These are phyloP conservation scores for Actias luna DNA, from an alignment of 2,888 invertebrate species.

Conservation along the genomic window DNA sequence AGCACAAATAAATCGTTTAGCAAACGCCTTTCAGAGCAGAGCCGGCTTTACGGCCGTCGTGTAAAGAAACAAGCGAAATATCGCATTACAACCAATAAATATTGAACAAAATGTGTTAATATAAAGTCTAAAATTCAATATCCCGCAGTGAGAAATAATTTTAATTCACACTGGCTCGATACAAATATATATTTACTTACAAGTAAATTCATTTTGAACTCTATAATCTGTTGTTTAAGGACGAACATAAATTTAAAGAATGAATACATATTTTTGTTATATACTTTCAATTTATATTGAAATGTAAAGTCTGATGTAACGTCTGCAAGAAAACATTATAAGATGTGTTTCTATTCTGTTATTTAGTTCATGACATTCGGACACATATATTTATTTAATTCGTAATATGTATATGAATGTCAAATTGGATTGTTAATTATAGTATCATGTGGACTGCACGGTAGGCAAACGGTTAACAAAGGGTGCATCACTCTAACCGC, in stretches of 20 bases:
- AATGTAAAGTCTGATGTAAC: constrained; percentile 63
- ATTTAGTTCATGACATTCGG: constrained; percentile 23
- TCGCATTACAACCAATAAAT: constrained; percentile 58
- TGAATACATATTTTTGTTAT: not conserved
- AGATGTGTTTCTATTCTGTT: constrained; percentile 39
- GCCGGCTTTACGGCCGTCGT: not conserved
- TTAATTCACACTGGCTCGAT: constrained; percentile 51
- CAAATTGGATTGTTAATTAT: no score
- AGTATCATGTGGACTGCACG: no score
- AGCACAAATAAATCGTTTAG: not conserved
- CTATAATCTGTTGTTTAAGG: constrained; percentile 24
- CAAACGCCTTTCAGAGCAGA: not conserved
- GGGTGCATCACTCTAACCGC: no score
- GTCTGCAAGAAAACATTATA: constrained; percentile 55
- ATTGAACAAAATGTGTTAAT: constrained; percentile 43
- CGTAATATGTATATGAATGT: no score
- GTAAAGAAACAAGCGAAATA: constrained; percentile 28
- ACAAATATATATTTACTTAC: constrained; percentile 22
- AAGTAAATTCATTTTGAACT: constrained; percentile 12
- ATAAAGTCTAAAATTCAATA: constrained; percentile 65
- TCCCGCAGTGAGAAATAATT: constrained; percentile 30
- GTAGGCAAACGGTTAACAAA: no score
- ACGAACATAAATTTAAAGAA: not conserved
- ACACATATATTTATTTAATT: no score
- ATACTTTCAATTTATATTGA: constrained; percentile 55